A percentile compares a stretch with the other conserved stretches of the same genome.
phyloP scores from a whole-genome alignment of 1,140 invertebrate species.

The Cardiocondyla obscurior region DNA sequence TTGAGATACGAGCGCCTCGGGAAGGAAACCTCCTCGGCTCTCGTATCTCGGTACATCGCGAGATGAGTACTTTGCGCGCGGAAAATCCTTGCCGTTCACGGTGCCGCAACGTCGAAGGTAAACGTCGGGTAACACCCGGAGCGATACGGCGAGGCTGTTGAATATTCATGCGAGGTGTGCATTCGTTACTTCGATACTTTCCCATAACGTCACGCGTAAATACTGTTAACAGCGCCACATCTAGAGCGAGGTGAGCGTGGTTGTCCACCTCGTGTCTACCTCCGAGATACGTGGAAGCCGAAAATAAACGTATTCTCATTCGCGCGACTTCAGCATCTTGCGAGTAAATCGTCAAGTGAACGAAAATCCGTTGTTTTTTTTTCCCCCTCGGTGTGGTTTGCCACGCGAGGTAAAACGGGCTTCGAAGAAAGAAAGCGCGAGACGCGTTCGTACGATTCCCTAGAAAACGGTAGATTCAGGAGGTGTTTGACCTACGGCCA shows the following conservation, averaged over 20 bases:
- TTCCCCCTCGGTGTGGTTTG: too few relatives aligned
- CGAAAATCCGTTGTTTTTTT: too few relatives aligned
- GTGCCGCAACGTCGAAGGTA: not conserved
- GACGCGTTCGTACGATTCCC: not conserved
- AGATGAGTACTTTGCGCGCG: not conserved
- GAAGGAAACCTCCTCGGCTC: too few relatives aligned
- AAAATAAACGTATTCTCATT: not conserved
- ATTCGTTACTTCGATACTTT: conserved; percentile 40
- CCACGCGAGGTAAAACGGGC: too few relatives aligned
- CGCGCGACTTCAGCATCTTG: too few relatives aligned
- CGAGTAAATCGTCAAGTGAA: too few relatives aligned
- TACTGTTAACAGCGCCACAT: conserved; percentile 29
- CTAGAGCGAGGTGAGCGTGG: conserved; percentile 43
- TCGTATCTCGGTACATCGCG: too few relatives aligned
- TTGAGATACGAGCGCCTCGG: too few relatives aligned
- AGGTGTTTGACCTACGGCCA: conserved; percentile 2
- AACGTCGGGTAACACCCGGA: not conserved
- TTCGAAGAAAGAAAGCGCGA: too few relatives aligned
- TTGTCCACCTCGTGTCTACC: not conserved
- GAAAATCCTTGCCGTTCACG: conserved; percentile 4
- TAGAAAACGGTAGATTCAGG: not conserved
- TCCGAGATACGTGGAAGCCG: not conserved
- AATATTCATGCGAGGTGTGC: conserved; percentile 26
- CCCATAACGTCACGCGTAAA: conserved; percentile 28
- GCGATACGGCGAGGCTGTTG: not conserved